phyloP scores from a whole-genome alignment of 1,140 invertebrate species.

The Tribolium castaneum region DNA sequence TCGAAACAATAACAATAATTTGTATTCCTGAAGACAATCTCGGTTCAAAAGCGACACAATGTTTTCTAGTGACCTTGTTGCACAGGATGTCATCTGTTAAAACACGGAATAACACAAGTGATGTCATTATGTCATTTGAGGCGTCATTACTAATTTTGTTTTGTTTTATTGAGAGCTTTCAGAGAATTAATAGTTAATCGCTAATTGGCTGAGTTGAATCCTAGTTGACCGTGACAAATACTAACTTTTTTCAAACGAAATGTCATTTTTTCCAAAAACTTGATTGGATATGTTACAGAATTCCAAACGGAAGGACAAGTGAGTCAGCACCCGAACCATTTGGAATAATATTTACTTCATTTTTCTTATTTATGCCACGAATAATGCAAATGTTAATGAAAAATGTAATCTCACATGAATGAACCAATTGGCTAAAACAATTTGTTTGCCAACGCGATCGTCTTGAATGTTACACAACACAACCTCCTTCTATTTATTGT shows the following conservation, averaged over 20 bases:
- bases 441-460: background rate
- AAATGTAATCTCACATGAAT: background rate
- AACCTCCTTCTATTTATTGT: background rate
- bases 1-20: background rate
- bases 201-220: background rate
- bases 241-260: background rate
- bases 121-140: constrained; percentile 4
- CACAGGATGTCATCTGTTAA: constrained; percentile 4
- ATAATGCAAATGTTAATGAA: background rate
- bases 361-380: background rate
- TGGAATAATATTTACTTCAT: background rate
- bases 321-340: background rate
- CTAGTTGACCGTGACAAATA: background rate
- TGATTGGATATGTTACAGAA: background rate
- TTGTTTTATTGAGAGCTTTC: background rate
- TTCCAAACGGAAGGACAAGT: background rate
- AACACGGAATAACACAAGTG: constrained; percentile 4
- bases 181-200: background rate
- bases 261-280: background rate
- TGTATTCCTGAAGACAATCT: background rate
- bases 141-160: constrained; percentile 5
- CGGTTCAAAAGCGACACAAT: background rate
- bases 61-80: background rate
- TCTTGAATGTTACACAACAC: background rate
- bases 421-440: background rate